These are phyloP conservation scores for Hemistola chrysoprasaria DNA, from an alignment of 2,888 invertebrate genomes.

Conservation along the genomic window DNA sequence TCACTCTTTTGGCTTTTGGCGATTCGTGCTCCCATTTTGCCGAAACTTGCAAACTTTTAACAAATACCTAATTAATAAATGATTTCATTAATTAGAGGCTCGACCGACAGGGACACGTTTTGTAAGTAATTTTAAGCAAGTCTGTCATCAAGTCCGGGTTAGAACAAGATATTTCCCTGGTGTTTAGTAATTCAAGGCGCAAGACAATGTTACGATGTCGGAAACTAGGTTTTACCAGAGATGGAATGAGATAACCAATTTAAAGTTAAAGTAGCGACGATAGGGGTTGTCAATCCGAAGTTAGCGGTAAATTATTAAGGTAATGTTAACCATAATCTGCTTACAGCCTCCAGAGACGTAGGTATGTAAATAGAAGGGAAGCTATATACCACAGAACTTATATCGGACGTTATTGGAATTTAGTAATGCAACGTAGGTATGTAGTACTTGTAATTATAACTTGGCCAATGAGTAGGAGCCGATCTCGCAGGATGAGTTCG, in stretches of 20 bases:
- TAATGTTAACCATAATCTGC: constrained; percentile 13
- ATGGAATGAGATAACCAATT: constrained; percentile 12
- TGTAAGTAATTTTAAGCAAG: constrained; percentile 3
- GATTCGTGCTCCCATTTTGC: constrained; percentile 58
- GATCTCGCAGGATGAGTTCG: too few relatives aligned
- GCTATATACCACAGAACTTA: too few relatives aligned
- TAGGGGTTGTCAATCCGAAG: constrained; percentile 20
- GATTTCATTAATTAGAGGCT: constrained; percentile 17
- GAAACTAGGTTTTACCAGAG: not conserved
- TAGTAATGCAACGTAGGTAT: too few relatives aligned
- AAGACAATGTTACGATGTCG: constrained; percentile 2
- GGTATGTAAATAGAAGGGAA: not conserved
- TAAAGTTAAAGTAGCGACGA: constrained; percentile 8
- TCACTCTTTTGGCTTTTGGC: too few relatives aligned
- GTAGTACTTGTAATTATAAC: too few relatives aligned
- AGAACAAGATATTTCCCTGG: not conserved
- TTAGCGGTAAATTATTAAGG: constrained; percentile 7
- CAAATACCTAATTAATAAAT: constrained; percentile 28
- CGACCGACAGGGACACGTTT: constrained; percentile 3
- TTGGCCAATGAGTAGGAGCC: too few relatives aligned
- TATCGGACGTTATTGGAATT: too few relatives aligned
- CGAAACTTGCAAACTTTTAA: constrained; percentile 52
- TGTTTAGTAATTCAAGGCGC: constrained; percentile 10
- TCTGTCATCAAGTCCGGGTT: constrained; percentile 2
- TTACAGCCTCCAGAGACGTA: constrained; percentile 5